phyloP scores from a whole-genome alignment of 2,797 vertebrate genomes.

The Centropyge bicolor region DNA sequence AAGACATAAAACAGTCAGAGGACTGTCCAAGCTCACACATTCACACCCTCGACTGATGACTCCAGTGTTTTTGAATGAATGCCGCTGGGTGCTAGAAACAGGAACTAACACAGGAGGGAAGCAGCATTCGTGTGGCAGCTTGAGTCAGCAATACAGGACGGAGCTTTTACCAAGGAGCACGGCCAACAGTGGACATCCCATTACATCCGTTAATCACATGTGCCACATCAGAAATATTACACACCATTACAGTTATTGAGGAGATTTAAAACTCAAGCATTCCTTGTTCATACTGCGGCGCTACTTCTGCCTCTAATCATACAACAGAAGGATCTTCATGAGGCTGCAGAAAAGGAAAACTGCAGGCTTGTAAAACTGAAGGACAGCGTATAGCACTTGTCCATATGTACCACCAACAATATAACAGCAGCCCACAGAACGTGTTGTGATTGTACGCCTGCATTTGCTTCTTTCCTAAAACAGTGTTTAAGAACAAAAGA shows the following conservation, averaged over 20 bases:
- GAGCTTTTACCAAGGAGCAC: slow-evolving; percentile 32
- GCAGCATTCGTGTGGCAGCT: slow-evolving; percentile 24
- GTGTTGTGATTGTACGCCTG: background rate
- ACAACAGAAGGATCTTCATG: slow-evolving; percentile 11
- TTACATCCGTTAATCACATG: slow-evolving; percentile 43
- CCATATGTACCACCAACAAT: background rate
- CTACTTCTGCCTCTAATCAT: slow-evolving; percentile 19
- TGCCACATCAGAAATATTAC: slow-evolving; percentile 23
- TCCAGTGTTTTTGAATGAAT: slow-evolving; percentile 39
- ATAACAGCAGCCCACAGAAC: background rate
- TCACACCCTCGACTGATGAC: slow-evolving; percentile 40
- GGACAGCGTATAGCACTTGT: background rate
- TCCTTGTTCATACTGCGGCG: slow-evolving; percentile 7
- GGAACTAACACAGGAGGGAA: slow-evolving; percentile 50
- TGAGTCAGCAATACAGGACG: slow-evolving; percentile 50
- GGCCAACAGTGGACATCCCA: slow-evolving; percentile 28
- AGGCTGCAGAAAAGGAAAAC: slow-evolving; percentile 24
- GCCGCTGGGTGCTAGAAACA: slow-evolving; percentile 14
- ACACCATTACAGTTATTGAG: background rate
- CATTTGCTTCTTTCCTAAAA: background rate
- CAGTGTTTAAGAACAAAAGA: background rate
- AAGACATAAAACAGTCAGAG: background rate
- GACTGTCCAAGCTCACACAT: slow-evolving; percentile 12
- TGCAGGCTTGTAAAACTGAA: slow-evolving; percentile 24
- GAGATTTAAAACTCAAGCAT: background rate